Conservation (phyloP, 2,888 invertebrate genomes). For the Plagiodera versicolora region DNA sequence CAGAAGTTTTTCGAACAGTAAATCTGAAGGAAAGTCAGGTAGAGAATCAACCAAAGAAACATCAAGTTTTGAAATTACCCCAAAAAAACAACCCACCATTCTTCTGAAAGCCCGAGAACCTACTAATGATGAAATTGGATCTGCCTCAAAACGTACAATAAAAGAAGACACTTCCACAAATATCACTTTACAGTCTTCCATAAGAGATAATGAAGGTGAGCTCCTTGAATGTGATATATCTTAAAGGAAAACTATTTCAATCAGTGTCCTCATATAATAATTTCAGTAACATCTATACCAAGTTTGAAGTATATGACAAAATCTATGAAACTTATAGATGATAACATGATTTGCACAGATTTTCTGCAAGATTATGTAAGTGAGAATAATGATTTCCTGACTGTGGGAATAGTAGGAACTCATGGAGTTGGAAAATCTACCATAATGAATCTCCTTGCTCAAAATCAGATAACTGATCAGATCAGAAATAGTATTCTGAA, state of each 20-base stretch:
- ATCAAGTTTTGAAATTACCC: conserved; percentile 13
- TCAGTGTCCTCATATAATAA: conserved; percentile 3
- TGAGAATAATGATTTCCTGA: conserved; percentile 81
- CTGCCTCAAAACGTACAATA: conserved; percentile 61
- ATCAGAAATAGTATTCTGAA: conserved; percentile 50
- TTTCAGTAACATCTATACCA: conserved; percentile 50
- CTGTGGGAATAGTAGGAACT: conserved; percentile 77
- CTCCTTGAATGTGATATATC: background rate
- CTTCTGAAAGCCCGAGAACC: conserved; percentile 70
- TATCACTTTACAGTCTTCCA: conserved; percentile 51
- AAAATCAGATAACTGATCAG: conserved; percentile 53
- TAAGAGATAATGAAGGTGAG: conserved; percentile 59
- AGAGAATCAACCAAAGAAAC: conserved; percentile 33
- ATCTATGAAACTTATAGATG: conserved; percentile 73
- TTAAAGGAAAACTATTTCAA: background rate
- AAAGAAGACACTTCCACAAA: conserved; percentile 42
- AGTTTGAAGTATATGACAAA: conserved; percentile 63
- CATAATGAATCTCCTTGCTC: conserved; percentile 78
- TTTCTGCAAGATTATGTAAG: conserved; percentile 67
- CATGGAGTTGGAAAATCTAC: conserved; percentile 94
- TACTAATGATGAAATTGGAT: conserved; percentile 60
- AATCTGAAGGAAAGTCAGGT: conserved; percentile 26
- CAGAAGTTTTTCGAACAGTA: conserved; percentile 40
- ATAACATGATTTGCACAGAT: conserved; percentile 66
- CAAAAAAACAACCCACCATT: conserved; percentile 64